These are phyloP conservation scores for Oscheius sp. DNA, from an alignment of 2,888 invertebrate genomes.

Conservation along the genomic window DNA sequence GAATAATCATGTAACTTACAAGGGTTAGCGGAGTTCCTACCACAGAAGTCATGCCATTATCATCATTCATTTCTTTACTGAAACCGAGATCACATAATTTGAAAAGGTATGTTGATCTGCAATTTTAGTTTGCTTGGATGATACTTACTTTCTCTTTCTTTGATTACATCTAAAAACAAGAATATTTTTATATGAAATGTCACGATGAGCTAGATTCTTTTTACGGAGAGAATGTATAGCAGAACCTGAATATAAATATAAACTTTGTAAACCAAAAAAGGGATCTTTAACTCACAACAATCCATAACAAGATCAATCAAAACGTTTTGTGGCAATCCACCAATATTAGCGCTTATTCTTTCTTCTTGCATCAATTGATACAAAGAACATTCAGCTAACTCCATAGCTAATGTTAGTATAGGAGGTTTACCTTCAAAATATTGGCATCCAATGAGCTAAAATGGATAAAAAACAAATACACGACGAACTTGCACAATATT, in stretches of 20 bases:
- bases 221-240: conserved; percentile 35
- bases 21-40: conserved; percentile 44
- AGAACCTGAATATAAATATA: conserved; percentile 28
- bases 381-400: conserved; percentile 36
- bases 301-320: conserved; percentile 42
- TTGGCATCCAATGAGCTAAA: conserved; percentile 34
- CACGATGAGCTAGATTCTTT: conserved; percentile 42
- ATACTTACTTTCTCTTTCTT: conserved; percentile 27
- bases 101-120: conserved; percentile 37
- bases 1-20: conserved; percentile 22
- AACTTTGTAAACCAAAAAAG: not conserved
- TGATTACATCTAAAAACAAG: conserved; percentile 30
- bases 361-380: conserved; percentile 35
- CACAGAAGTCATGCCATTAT: conserved; percentile 39
- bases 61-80: conserved; percentile 25
- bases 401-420: conserved; percentile 45
- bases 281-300: conserved; percentile 39
- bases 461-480: not conserved
- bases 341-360: conserved; percentile 30
- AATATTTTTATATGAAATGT: conserved; percentile 49
- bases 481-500: conserved; percentile 33
- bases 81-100: conserved; percentile 50
- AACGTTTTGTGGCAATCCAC: conserved; percentile 33
- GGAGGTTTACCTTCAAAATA: conserved; percentile 17
- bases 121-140: too few species aligned